phyloP scores from a whole-genome alignment of 2,797 vertebrate species.

The Esox lucius region DNA sequence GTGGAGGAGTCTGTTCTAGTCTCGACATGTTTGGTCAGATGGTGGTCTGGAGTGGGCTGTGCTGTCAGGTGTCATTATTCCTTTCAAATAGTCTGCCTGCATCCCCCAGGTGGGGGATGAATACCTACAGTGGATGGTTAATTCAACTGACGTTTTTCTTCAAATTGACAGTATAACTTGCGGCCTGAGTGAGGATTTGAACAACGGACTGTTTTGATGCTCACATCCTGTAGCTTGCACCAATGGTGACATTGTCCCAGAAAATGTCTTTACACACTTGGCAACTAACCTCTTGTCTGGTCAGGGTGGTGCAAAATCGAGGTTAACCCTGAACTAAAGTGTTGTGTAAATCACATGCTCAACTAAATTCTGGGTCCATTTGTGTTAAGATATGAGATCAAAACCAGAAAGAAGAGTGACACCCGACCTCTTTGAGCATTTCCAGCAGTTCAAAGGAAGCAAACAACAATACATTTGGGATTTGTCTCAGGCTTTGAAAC shows the following conservation, averaged over 20 bases:
- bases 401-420: no score
- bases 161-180: not conserved
- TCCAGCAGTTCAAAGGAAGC: no score
- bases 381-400: no score
- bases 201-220: not conserved
- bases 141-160: not conserved
- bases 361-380: no score
- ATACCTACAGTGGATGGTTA: not conserved
- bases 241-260: not conserved
- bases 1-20: not conserved
- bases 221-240: not conserved
- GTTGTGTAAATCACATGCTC: no score
- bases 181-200: not conserved
- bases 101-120: not conserved
- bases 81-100: not conserved
- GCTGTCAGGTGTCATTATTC: not conserved
- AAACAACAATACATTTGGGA: no score
- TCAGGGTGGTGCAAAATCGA: no score
- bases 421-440: no score
- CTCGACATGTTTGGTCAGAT: not conserved
- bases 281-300: no score
- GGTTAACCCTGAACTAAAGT: no score
- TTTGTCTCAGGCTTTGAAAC: no score
- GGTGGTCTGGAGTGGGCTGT: not conserved
- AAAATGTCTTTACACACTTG: not conserved